Conservation (phyloP, 2,113 vertebrate genomes). For the Steatornis caripensis region DNA sequence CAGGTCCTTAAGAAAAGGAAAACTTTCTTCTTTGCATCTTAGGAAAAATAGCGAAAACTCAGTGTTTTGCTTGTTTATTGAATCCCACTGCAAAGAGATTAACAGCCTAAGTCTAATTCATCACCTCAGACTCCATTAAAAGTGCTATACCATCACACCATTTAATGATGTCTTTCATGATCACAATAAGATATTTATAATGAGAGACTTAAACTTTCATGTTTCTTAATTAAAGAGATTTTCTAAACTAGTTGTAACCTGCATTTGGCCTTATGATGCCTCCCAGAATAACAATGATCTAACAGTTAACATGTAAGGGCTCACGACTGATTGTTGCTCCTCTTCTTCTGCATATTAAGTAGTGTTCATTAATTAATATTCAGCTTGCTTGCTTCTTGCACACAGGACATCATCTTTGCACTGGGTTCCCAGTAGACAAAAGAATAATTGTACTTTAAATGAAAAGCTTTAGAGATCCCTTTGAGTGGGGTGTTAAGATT, state of each 20-base stretch:
- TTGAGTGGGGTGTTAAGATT: constrained; percentile 63
- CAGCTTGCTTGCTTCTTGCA: constrained; percentile 67
- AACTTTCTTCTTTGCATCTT: not conserved
- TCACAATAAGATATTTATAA: constrained; percentile 65
- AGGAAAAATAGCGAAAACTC: not conserved
- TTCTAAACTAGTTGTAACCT: constrained; percentile 70
- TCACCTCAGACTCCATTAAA: constrained; percentile 28
- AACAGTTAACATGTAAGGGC: constrained; percentile 62
- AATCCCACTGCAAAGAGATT: not conserved
- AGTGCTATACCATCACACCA: constrained; percentile 22
- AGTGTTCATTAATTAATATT: constrained; percentile 69
- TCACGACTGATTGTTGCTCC: constrained; percentile 65
- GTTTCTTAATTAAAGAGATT: constrained; percentile 71
- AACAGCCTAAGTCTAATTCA: not conserved
- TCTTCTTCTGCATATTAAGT: constrained; percentile 69
- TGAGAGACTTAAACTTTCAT: constrained; percentile 68
- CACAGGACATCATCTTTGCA: constrained; percentile 71
- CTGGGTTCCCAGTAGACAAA: constrained; percentile 66
- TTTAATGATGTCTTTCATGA: constrained; percentile 63
- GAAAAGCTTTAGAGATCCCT: constrained; percentile 69
- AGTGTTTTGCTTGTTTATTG: not conserved
- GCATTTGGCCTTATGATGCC: constrained; percentile 69
- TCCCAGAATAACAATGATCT: constrained; percentile 69
- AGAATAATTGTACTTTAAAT: constrained; percentile 76
- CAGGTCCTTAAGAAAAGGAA: not conserved